Percentiles rank a stretch among this genome's conserved stretches.
phyloP scores from a whole-genome alignment of 2,797 vertebrate species.

The Syncerus caffer region DNA sequence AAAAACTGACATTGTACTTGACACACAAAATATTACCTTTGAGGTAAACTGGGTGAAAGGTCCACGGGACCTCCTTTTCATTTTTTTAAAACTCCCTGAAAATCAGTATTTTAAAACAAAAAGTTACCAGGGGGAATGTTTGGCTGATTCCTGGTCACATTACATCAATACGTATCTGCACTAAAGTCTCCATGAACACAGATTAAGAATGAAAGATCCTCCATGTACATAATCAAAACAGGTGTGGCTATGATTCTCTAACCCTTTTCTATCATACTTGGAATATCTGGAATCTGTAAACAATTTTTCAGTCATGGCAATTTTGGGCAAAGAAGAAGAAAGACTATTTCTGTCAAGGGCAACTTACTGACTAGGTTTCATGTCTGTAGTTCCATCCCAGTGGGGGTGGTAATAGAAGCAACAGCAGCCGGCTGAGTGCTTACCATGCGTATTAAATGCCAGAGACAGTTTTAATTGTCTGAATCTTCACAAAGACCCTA shows the following conservation, averaged over 20 bases:
- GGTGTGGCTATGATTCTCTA: neutral
- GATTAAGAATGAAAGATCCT: neutral
- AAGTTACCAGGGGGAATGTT: neutral
- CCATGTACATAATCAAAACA: neutral
- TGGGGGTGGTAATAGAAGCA: neutral
- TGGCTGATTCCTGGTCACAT: neutral
- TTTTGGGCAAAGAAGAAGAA: conserved; percentile 17
- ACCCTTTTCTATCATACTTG: neutral
- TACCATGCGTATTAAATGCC: neutral
- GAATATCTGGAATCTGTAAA: conserved; percentile 1
- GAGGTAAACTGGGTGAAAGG: neutral
- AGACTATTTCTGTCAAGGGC: conserved; percentile 3
- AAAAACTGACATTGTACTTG: neutral
- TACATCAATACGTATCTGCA: neutral
- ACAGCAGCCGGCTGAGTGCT: neutral
- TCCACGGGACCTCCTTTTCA: neutral
- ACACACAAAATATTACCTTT: neutral
- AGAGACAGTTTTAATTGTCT: neutral
- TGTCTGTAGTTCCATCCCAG: neutral
- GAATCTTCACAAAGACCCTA: neutral
- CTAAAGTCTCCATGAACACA: conserved; percentile 2
- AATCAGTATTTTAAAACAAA: conserved; percentile 3
- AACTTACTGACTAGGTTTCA: conserved; percentile 9
- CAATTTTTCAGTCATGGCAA: neutral
- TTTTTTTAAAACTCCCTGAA: neutral